Evolutionary conservation across 2,888 invertebrate species (phyloP), one percentile per base, ranked within the genome.

Genomic region (Cacoxenus indagator): DNA sequence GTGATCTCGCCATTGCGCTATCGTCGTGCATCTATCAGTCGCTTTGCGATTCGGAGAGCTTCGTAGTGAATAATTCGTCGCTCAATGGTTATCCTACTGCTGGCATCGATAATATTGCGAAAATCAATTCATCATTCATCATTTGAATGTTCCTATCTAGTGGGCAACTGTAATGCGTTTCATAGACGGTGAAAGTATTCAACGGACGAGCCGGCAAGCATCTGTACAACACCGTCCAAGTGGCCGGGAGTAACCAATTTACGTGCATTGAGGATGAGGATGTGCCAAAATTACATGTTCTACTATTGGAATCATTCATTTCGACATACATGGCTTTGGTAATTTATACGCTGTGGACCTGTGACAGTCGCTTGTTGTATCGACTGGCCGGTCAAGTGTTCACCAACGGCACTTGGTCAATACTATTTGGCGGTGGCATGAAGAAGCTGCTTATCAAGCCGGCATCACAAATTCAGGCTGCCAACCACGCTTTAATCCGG

Each of bases 1-100:
- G 98, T 66, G 98, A 98, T 86, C 90, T 99, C 64, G 95, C 97
- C 0, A 95, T 99, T 9, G 98, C 99, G 0, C 90, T 99, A 14
- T 98, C 99, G n/a, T 96, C 99, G 24, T 99, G 99, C 89, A 96
- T 99, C 83, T 99, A 99, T 89, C 99, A 99, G 89, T 98, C 98
- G 54, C 90, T 99, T 17, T 99, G 98, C 85, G 96, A 96, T 87
- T 96, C 93, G 0, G 94, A 94, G 79, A 92, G 92, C 8, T 93
- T 93, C 81, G 92, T 92, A 73, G n/a, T n/a, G n/a, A 91, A 91
- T 73, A 91, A 91, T 69, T 73, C 85, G 1, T 66, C 78, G 1
- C 76, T 85, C n/a, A 86, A 83, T 65, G 86, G 85, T 3, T 87
- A 85, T 69, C 87, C 86, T 67, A 88, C 88, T 76, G 88, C 89